Conservation (phyloP, 2,888 invertebrate species). For the Plemyria rubiginata region DNA sequence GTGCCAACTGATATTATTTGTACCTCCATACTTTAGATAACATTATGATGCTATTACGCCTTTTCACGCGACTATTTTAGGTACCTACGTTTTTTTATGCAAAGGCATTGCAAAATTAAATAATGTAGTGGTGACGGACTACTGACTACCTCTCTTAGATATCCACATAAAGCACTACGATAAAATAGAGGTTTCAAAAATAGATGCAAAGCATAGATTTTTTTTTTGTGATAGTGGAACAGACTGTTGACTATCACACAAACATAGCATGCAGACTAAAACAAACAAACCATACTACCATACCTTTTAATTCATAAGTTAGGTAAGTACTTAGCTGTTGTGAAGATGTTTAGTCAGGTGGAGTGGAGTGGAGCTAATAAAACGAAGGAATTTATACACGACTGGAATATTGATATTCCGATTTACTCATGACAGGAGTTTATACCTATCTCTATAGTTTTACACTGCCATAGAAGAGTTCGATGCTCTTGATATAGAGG, state of each 20-base stretch:
- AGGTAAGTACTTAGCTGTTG: conserved; percentile 7
- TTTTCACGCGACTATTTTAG: conserved; percentile 4
- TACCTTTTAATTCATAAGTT: not conserved
- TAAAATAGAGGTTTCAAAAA: too few species aligned
- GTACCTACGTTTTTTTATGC: too few species aligned
- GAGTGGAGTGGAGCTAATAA: conserved; percentile 17
- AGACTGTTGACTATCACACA: not conserved
- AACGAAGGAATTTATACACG: conserved; percentile 32
- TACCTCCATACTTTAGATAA: conserved; percentile 25
- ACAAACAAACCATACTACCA: conserved; percentile 9
- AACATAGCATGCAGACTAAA: conserved; percentile 8
- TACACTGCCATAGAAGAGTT: conserved; percentile 9
- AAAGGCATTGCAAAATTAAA: too few species aligned
- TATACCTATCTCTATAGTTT: conserved; percentile 6
- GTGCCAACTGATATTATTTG: conserved; percentile 33
- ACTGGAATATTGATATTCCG: conserved; percentile 18
- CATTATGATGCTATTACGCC: conserved; percentile 12
- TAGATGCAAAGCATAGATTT: too few species aligned
- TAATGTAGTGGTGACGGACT: too few species aligned
- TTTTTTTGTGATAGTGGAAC: too few species aligned
- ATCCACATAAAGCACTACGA: too few species aligned
- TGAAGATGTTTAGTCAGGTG: conserved; percentile 43
- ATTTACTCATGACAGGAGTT: conserved; percentile 17
- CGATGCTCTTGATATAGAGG: conserved; percentile 8
- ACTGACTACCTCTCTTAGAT: too few species aligned